Conservation (phyloP, 2,888 invertebrate species). For the Linnaemya vulpina region DNA sequence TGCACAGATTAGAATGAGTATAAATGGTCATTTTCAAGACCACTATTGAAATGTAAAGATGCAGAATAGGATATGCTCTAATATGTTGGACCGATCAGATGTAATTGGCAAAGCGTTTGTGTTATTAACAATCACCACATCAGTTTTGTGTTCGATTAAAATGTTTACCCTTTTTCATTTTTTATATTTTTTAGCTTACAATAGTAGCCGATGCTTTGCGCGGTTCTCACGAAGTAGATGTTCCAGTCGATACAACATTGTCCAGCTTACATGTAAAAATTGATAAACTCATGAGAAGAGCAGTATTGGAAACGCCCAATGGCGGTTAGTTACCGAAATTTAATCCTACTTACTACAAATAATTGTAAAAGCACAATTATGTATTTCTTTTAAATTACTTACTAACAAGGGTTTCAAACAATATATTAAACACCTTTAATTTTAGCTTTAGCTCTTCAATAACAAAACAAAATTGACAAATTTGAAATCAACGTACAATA, state of each 20-base stretch:
- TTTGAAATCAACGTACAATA: constrained; percentile 19
- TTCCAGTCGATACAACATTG: constrained; percentile 81
- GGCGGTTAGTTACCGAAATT: constrained; percentile 81
- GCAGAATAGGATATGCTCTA: too few relatives aligned
- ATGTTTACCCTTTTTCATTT: neutral
- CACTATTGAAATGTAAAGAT: too few relatives aligned
- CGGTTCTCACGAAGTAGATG: constrained; percentile 80
- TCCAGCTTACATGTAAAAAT: constrained; percentile 82
- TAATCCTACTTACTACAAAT: constrained; percentile 40
- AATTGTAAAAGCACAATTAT: constrained; percentile 53
- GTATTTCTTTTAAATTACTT: constrained; percentile 47
- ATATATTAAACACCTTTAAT: constrained; percentile 35
- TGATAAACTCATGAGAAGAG: constrained; percentile 81
- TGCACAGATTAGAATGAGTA: too few relatives aligned
- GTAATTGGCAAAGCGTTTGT: too few relatives aligned
- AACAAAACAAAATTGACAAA: constrained; percentile 34
- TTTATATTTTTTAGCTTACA: constrained; percentile 76
- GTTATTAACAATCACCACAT: too few relatives aligned
- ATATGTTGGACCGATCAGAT: too few relatives aligned
- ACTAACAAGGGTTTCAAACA: constrained; percentile 66
- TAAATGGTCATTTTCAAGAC: too few relatives aligned
- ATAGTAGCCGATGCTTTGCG: constrained; percentile 79
- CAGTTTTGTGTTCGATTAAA: too few relatives aligned
- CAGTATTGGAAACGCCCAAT: constrained; percentile 82
- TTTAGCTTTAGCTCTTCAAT: constrained; percentile 64